Evolutionary conservation across 1,140 invertebrate species (phyloP), one percentile per base, ranked within the genome.

Genomic region (Delia radicum): DNA sequence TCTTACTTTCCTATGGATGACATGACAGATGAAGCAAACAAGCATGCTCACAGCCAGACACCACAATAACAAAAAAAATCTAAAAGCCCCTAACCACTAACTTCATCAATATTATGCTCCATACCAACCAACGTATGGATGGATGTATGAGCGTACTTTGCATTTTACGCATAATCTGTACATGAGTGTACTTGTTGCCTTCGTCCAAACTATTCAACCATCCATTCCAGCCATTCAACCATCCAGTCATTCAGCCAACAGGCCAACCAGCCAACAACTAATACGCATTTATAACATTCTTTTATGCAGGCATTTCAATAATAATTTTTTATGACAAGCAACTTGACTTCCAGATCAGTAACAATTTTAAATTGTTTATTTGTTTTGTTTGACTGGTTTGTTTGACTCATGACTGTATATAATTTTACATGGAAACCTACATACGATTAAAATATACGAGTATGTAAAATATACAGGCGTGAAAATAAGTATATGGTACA

Each of bases 241-340:
- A 67, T 2, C n/a, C 24, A 67, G 13, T 15, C 55, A 18, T 21
- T 21, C 10, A 26, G 24, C n/a, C 77, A 76, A 74, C 73, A 77
- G 81, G 80, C 80, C 81, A 81, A 12, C 27, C 62, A n/a, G 12
- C 82, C 82, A 84, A 80, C 81, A 80, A 82, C 84, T 48, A 72
- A 46, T 12, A 26, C 6, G 15, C 28, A 48, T n/a, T 48, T 48
- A 65, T 29, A 29, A 65, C 74, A 63, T 37, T 69, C 29, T 69
- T 33, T 69, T 67, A 29, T 67, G 79, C 80, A 83, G 79, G 81
- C 82, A 84, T 84, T 84, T 84, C 84, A 84, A 84, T 84, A 84
- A 84, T 84, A 82, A 84, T 84, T 84, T 84, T 83, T 84, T 84
- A 77, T 84, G 82, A 84, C 82, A 84, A 81, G 79, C 81, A 82